Evolutionary conservation across 1,140 invertebrate genomes (phyloP).

Genomic region (Drosophila teissieri): DNA sequence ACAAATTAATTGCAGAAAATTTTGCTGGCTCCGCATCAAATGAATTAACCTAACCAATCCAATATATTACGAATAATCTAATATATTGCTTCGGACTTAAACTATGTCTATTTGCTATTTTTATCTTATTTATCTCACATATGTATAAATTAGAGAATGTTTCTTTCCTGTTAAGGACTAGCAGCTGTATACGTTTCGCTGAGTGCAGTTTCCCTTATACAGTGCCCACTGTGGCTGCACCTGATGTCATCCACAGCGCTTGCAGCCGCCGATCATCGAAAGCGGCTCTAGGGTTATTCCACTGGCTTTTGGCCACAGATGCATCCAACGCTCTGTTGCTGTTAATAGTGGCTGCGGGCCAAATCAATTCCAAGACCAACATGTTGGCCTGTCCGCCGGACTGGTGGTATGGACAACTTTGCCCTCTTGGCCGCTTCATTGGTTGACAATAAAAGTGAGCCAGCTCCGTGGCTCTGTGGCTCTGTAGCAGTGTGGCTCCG

Average conservation of each 20-base stretch:
- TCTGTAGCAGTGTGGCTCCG: conserved; percentile 27
- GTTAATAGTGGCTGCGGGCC: conserved; percentile 78
- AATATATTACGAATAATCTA: too few species aligned
- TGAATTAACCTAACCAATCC: too few species aligned
- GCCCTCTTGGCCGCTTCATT: conserved; percentile 68
- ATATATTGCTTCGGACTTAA: too few species aligned
- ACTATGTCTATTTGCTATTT: too few species aligned
- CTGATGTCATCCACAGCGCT: conserved; percentile 58
- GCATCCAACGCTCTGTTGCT: conserved; percentile 49
- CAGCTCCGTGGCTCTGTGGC: conserved; percentile 1
- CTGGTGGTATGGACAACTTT: conserved; percentile 3
- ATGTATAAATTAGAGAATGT: too few species aligned
- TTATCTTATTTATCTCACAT: too few species aligned
- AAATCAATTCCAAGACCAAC: conserved; percentile 73
- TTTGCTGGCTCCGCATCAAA: too few species aligned
- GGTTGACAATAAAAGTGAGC: conserved; percentile 80
- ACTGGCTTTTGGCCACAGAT: conserved; percentile 3
- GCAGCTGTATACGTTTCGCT: neutral
- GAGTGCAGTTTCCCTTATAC: neutral
- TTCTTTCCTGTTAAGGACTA: too few species aligned
- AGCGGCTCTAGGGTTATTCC: conserved; percentile 48
- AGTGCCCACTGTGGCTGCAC: conserved; percentile 54
- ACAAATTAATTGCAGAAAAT: too few species aligned
- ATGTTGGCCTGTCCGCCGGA: conserved; percentile 48
- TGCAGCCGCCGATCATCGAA: conserved; percentile 22